These are phyloP conservation scores for Etheostoma perlongum DNA, from an alignment of 2,797 vertebrate genomes.

Conservation along the genomic window DNA sequence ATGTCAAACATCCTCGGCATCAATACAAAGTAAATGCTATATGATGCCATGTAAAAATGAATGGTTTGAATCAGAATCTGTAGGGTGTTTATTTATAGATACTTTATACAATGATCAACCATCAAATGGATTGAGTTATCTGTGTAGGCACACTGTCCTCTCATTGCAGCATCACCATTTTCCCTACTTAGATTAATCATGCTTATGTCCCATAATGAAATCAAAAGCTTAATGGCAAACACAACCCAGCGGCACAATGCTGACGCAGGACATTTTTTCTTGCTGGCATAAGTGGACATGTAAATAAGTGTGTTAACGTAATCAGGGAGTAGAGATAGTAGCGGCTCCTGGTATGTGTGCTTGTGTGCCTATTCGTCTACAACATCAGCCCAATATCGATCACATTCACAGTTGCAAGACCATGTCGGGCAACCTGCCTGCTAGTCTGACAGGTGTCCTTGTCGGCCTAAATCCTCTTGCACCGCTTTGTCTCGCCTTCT, in stretches of 20 bases:
- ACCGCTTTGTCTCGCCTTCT: slow-evolving; percentile 45
- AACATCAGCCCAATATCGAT: slow-evolving; percentile 74
- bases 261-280: slow-evolving; percentile 82
- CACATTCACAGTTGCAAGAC: slow-evolving; percentile 57
- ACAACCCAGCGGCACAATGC: slow-evolving; percentile 72
- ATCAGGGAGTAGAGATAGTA: slow-evolving; percentile 66
- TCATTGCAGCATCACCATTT: slow-evolving; percentile 69
- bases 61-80: background rate
- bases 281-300: slow-evolving; percentile 77
- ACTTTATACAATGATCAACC: slow-evolving; percentile 45
- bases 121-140: slow-evolving; percentile 64
- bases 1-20: background rate
- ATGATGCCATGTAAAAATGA: background rate
- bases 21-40: background rate
- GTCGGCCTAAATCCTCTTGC: slow-evolving; percentile 61
- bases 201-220: slow-evolving; percentile 84
- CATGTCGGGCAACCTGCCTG: slow-evolving; percentile 58
- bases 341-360: slow-evolving; percentile 26
- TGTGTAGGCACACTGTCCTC: slow-evolving; percentile 39
- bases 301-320: slow-evolving; percentile 81
- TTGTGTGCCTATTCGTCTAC: slow-evolving; percentile 28
- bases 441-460: slow-evolving; percentile 82
- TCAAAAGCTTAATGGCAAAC: slow-evolving; percentile 82
- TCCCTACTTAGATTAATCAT: slow-evolving; percentile 79
- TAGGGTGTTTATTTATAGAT: background rate